phyloP scores from a whole-genome alignment of 2,113 vertebrate species.

The Lophochroa leadbeateri region DNA sequence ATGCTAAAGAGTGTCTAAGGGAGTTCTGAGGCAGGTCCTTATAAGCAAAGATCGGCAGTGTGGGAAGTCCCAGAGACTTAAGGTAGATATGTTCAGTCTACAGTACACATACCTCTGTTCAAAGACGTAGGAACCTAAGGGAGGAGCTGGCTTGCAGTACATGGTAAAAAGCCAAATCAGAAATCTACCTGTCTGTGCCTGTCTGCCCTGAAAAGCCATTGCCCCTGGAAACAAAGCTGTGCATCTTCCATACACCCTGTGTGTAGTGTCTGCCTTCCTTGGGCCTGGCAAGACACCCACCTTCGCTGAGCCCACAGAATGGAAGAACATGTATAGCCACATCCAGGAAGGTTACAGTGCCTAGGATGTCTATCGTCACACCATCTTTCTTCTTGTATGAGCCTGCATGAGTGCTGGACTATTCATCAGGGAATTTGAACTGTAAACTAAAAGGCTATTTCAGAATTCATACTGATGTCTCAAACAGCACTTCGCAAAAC shows the following conservation, averaged over 20 bases:
- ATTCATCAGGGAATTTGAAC: background rate
- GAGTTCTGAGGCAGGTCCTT: background rate
- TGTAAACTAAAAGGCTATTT: background rate
- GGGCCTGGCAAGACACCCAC: background rate
- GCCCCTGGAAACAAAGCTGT: background rate
- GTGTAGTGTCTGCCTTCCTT: too few species aligned
- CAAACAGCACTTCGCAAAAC: background rate
- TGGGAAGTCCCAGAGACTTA: background rate
- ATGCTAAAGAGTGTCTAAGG: too few species aligned
- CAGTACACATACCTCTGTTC: background rate
- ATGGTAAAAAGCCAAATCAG: background rate
- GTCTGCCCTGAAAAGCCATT: background rate
- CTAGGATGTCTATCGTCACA: background rate
- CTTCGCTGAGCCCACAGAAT: background rate
- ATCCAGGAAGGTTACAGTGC: too few species aligned
- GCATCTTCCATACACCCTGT: background rate
- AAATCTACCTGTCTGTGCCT: background rate
- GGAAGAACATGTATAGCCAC: background rate
- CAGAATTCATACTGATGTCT: background rate
- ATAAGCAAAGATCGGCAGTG: background rate
- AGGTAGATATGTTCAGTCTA: background rate
- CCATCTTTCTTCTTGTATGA: background rate
- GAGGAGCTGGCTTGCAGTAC: background rate
- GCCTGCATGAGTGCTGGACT: background rate
- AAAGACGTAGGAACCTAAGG: accelerated